Evolutionary conservation across 2,888 invertebrate species (phyloP).

Genomic region (Ernsta delagoae): DNA sequence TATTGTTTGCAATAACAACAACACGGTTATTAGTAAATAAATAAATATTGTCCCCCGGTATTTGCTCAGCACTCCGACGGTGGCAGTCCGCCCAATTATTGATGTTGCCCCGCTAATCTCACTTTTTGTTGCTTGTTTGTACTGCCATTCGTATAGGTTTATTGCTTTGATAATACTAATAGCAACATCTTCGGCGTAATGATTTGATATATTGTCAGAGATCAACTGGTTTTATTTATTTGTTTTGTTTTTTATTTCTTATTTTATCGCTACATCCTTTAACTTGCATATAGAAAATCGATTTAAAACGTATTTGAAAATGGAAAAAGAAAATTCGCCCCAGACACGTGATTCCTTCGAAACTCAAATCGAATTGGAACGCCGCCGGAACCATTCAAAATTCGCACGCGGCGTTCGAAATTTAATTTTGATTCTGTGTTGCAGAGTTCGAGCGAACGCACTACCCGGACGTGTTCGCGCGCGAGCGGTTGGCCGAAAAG

Average conservation of each 20-base stretch:
- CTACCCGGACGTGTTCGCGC: conserved; percentile 98
- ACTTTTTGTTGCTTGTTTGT: conserved; percentile 60
- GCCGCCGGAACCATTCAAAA: conserved; percentile 36
- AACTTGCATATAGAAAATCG: not conserved
- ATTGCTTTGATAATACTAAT: conserved; percentile 51
- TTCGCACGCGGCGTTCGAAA: conserved; percentile 44
- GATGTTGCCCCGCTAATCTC: conserved; percentile 66
- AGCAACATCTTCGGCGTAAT: conserved; percentile 30
- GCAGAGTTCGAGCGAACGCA: conserved; percentile 98
- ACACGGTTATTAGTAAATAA: conserved; percentile 81
- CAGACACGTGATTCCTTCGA: conserved; percentile 31
- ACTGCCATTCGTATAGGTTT: conserved; percentile 49
- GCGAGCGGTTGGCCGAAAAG: conserved; percentile 97
- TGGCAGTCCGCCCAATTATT: conserved; percentile 74
- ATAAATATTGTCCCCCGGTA: conserved; percentile 78
- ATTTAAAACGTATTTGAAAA: not conserved
- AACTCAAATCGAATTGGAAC: conserved; percentile 40
- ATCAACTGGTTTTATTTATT: not conserved
- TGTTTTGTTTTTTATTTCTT: not conserved
- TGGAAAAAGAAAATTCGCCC: conserved; percentile 37
- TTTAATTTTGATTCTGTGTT: conserved; percentile 45
- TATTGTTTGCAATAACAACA: conserved; percentile 71
- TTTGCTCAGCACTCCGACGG: conserved; percentile 69
- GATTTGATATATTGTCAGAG: not conserved
- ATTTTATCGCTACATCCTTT: too few species aligned